Percentiles rank a stretch among this genome's conserved stretches.
Conservation (phyloP, 2,888 invertebrate species). For the Nephrotoma appendiculata region DNA sequence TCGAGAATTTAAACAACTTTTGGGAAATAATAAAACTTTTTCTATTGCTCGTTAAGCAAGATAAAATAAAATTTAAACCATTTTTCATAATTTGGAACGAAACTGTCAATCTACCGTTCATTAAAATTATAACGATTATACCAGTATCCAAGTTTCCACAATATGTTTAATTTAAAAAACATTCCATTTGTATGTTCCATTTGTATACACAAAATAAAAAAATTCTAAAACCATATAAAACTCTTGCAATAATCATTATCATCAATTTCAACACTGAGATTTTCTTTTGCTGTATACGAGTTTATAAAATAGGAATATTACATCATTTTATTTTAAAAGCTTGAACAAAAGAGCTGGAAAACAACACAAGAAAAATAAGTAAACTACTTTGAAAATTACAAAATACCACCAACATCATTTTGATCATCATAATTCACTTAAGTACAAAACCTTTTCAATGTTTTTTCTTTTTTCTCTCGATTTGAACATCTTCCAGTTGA, state of each 20-base stretch:
- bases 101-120: too few relatives aligned
- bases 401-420: not conserved
- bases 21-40: too few relatives aligned
- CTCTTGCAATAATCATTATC: not conserved
- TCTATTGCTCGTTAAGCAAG: too few relatives aligned
- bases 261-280: not conserved
- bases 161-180: too few relatives aligned
- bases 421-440: not conserved
- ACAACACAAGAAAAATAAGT: not conserved
- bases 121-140: too few relatives aligned
- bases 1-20: too few relatives aligned
- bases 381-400: not conserved
- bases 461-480: not conserved
- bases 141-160: too few relatives aligned
- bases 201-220: not conserved
- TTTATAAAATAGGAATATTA: not conserved
- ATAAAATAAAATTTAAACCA: too few relatives aligned
- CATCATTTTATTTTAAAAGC: not conserved
- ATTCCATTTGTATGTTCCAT: too few relatives aligned
- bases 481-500: not conserved
- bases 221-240: not conserved
- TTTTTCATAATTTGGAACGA: too few relatives aligned
- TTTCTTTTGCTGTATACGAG: not conserved
- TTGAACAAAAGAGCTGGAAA: not conserved
- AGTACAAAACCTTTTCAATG: not conserved